These are phyloP conservation scores for Cololabis saira DNA, from an alignment of 2,113 vertebrate species.

Conservation along the genomic window DNA sequence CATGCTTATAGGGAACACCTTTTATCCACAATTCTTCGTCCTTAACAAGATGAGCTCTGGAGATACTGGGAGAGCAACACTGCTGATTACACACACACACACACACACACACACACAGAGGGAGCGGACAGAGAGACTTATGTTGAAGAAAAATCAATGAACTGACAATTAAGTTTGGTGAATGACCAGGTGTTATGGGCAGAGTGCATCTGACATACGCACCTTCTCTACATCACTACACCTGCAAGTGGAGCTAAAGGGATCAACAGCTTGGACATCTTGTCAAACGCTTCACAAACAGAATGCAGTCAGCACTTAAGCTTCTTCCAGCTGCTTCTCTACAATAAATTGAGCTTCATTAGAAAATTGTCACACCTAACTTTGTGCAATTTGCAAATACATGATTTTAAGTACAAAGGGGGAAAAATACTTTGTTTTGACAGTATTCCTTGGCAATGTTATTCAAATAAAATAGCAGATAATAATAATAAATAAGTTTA, in stretches of 20 bases:
- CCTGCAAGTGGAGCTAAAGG: constrained; percentile 71
- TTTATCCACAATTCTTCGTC: constrained; percentile 70
- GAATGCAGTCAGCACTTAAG: constrained; percentile 65
- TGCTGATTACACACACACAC: constrained; percentile 72
- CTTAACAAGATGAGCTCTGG: constrained; percentile 70
- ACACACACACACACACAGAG: too few relatives aligned
- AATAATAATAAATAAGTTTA: too few relatives aligned
- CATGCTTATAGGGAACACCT: constrained; percentile 79
- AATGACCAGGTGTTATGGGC: constrained; percentile 79
- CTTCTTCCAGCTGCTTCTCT: constrained; percentile 81
- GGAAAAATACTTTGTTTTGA: constrained; percentile 18
- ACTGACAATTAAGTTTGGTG: constrained; percentile 71
- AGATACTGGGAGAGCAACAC: constrained; percentile 57
- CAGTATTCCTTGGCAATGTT: not conserved
- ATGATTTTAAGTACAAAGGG: constrained; percentile 36
- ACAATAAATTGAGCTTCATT: constrained; percentile 85
- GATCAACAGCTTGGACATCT: constrained; percentile 67
- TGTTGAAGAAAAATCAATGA: constrained; percentile 62
- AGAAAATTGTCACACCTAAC: constrained; percentile 80
- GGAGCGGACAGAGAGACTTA: constrained; percentile 52
- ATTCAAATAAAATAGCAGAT: too few relatives aligned
- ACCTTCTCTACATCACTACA: constrained; percentile 77
- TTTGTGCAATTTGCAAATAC: constrained; percentile 77
- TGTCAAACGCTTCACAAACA: constrained; percentile 71
- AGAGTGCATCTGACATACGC: constrained; percentile 76